Evolutionary conservation across 2,888 invertebrate species (phyloP).

Genomic region (Pachydiplax longipennis): DNA sequence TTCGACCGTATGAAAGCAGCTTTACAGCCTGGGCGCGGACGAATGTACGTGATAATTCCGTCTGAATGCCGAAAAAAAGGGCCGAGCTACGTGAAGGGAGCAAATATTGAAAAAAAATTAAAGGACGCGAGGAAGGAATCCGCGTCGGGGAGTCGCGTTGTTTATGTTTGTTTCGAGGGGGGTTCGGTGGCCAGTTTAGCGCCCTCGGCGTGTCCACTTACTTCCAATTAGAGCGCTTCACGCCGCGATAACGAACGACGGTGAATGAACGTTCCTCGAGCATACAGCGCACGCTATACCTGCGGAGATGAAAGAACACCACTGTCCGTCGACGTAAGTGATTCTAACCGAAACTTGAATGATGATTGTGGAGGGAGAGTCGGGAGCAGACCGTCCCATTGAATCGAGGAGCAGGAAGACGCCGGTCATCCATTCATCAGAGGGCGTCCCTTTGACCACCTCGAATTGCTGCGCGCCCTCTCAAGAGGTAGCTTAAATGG

Average conservation of each 20-base stretch:
- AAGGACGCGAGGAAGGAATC: neutral
- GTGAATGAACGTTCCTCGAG: slow-evolving; percentile 15
- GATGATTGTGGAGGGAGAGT: neutral
- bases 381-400: neutral
- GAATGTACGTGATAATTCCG: no score
- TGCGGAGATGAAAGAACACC: neutral
- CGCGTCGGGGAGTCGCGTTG: no score
- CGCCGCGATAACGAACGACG: neutral
- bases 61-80: neutral
- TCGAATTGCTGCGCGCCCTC: neutral
- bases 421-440: neutral
- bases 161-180: neutral
- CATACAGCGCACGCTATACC: neutral
- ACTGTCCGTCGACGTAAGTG: neutral
- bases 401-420: neutral
- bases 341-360: neutral
- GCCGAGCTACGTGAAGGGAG: neutral
- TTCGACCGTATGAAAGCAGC: no score
- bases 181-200: neutral
- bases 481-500: neutral
- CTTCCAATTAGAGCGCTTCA: slow-evolving; percentile 10
- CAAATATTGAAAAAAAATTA: neutral
- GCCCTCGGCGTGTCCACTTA: neutral
- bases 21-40: no score
- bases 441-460: neutral